Percentiles rank a stretch among this genome's conserved stretches.
Conservation (phyloP, 1,140 invertebrate genomes). For the Dreissena rostriformis region DNA sequence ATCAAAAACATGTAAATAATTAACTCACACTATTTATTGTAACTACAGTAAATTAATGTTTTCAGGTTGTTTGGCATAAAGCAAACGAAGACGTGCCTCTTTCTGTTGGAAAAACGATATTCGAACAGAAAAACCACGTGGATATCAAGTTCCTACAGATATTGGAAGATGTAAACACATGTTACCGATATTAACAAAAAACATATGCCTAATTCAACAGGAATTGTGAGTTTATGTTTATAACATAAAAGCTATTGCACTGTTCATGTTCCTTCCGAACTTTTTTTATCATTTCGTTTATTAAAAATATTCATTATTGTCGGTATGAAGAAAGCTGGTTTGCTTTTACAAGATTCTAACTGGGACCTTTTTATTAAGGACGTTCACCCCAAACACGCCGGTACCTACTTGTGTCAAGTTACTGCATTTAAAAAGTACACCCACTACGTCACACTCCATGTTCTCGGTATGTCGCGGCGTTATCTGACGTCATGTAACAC, state of each 20-base stretch:
- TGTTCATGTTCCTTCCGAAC: neutral
- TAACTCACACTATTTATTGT: too few species aligned
- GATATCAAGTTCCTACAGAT: constrained; percentile 16
- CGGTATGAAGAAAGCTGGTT: neutral
- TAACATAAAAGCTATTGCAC: neutral
- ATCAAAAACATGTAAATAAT: too few species aligned
- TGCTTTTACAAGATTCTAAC: too few species aligned
- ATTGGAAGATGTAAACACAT: constrained; percentile 14
- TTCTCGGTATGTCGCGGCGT: constrained; percentile 17
- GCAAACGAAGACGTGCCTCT: constrained; percentile 12
- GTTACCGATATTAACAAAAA: too few species aligned
- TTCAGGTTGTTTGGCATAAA: constrained; percentile 50
- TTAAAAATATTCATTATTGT: neutral
- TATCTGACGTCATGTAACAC: neutral
- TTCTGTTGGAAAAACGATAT: constrained; percentile 21
- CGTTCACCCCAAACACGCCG: constrained; percentile 22
- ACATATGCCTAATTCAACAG: too few species aligned
- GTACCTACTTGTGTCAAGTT: constrained; percentile 43
- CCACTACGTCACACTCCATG: constrained; percentile 21
- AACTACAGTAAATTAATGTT: neutral
- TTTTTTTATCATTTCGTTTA: neutral
- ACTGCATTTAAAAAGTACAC: constrained; percentile 25
- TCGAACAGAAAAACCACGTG: constrained; percentile 19
- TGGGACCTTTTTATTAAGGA: constrained; percentile 39
- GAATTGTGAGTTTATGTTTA: too few species aligned